Evolutionary conservation across 2,113 vertebrate species (phyloP), one percentile per base, ranked within the genome.

Genomic region (Miniopterus natalensis): DNA sequence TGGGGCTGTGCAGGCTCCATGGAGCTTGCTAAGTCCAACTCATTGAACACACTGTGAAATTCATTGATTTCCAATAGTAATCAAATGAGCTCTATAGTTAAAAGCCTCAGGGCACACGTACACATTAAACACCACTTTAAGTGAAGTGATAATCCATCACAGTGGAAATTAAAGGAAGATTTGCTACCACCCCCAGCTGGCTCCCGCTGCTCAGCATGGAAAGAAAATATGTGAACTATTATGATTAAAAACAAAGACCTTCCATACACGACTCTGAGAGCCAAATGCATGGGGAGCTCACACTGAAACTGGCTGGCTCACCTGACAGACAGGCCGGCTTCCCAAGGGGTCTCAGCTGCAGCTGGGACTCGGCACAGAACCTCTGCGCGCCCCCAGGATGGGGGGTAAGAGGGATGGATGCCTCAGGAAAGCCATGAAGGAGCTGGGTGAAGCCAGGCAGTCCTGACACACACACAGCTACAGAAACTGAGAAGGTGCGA

Each of bases 231-330:
- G 84, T 88, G 71, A 93, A 90, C 63, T 93, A 88, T 96, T 95
- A 84, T 95, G 80, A 95, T 75, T 96, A 71, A 97, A 97, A 98
- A 95, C 88, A 96, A 95, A 96, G 75, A 92, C 74, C 66, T 83
- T 17, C 5, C 45, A 45, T 74, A 59, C 1, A 29, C 20, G 55
- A 70, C 21, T n/a, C 63, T 1, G 13, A 75, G 23, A 92, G 66
- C 51, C 92, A 87, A 85, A 49, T 14, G 53, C 86, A 57, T 0
- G 55, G 80, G 25, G 49, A 77, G 57, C 7, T 0, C 59, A 74
- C 0, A 5, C 57, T 10, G 23, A 47, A 51, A 27, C 51, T 14
- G 12, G 51, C 79, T 18, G 20, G 36, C 83, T 51, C 53, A 40
- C 36, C 61, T 29, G 74, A 57, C 31, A 9, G 55, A 51, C 47